Evolutionary conservation across 2,888 invertebrate genomes (phyloP).

Genomic region (Hypselothyrea guttata): DNA sequence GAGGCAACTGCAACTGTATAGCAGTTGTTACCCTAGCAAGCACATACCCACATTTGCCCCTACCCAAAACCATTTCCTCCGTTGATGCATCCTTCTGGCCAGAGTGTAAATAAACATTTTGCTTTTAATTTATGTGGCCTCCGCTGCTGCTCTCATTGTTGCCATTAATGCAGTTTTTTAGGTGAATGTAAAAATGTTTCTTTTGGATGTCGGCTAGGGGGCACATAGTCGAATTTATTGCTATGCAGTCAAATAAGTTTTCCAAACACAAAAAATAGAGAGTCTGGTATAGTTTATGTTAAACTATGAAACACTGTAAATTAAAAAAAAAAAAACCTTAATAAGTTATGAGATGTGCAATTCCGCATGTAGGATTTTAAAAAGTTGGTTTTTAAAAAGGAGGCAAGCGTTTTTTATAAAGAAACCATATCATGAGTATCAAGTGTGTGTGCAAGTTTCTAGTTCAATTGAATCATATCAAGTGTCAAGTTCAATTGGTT

Average conservation of each 20-base stretch:
- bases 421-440: not conserved
- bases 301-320: slow-evolving; percentile 7
- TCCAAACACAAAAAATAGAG: slow-evolving; percentile 16
- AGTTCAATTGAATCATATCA: slow-evolving; percentile 22
- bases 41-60: not conserved
- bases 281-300: slow-evolving; percentile 7
- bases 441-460: not conserved
- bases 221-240: slow-evolving; percentile 51
- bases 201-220: slow-evolving; percentile 59
- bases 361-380: too few relatives aligned
- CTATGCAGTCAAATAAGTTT: slow-evolving; percentile 46
- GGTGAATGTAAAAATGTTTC: slow-evolving; percentile 61
- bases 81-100: slow-evolving; percentile 50
- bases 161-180: slow-evolving; percentile 25
- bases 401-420: too few relatives aligned
- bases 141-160: slow-evolving; percentile 12
- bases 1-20: slow-evolving; percentile 54
- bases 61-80: not conserved
- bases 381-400: too few relatives aligned
- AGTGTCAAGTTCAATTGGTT: slow-evolving; percentile 49
- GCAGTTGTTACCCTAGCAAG: slow-evolving; percentile 22
- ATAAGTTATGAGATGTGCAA: slow-evolving; percentile 5
- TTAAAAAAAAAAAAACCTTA: slow-evolving; percentile 1
- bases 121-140: slow-evolving; percentile 65
- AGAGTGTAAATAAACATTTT: slow-evolving; percentile 69